These are phyloP conservation scores for Xiphydria camelus DNA, from an alignment of 2,888 invertebrate genomes.

Conservation along the genomic window DNA sequence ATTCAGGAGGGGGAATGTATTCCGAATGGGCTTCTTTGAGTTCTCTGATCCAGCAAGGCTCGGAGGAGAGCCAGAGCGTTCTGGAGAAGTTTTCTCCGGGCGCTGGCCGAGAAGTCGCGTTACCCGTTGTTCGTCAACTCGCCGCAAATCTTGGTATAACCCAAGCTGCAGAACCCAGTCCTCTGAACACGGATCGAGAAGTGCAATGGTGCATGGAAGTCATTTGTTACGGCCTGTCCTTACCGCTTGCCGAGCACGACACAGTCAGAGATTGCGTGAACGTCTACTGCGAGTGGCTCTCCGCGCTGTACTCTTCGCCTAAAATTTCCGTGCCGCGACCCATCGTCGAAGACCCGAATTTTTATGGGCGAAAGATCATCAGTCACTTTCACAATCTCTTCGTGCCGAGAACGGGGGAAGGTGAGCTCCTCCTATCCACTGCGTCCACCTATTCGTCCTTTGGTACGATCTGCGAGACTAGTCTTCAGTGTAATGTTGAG, in stretches of 20 bases:
- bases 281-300: constrained; percentile 96
- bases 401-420: constrained; percentile 89
- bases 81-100: constrained; percentile 73
- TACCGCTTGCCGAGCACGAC: constrained; percentile 90
- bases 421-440: constrained; percentile 61
- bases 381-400: constrained; percentile 93
- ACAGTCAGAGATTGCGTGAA: constrained; percentile 95
- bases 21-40: constrained; percentile 82
- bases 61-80: constrained; percentile 70
- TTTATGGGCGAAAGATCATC: constrained; percentile 88
- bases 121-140: constrained; percentile 79
- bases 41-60: constrained; percentile 67
- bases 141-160: constrained; percentile 72
- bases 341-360: constrained; percentile 84
- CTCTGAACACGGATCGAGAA: constrained; percentile 80
- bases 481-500: too few species aligned
- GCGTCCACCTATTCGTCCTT: neutral
- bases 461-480: too few species aligned
- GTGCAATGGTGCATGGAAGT: constrained; percentile 88
- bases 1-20: constrained; percentile 76
- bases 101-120: constrained; percentile 80
- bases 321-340: constrained; percentile 89
- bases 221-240: constrained; percentile 87
- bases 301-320: constrained; percentile 80
- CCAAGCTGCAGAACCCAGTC: constrained; percentile 82